phyloP scores from a whole-genome alignment of 1,140 invertebrate species.

The Drosophila pallidifrons region DNA sequence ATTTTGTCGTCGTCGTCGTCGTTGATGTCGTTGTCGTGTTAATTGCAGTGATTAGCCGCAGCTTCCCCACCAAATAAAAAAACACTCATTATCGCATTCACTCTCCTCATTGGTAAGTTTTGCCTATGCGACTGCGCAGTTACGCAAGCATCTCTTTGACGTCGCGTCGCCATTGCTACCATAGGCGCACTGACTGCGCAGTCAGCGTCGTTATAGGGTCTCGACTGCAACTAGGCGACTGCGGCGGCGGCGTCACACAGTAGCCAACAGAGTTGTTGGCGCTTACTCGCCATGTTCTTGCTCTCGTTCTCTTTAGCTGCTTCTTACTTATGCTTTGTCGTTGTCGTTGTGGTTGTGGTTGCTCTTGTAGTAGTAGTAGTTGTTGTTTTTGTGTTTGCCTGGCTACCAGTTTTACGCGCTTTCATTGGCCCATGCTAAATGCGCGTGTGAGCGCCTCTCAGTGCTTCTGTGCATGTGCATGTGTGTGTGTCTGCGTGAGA shows the following conservation, averaged over 20 bases:
- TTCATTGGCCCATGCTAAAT: conserved; percentile 69
- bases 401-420: conserved; percentile 84
- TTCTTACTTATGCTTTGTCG: not conserved
- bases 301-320: conserved; percentile 11
- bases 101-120: conserved; percentile 47
- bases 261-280: conserved; percentile 56
- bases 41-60: conserved; percentile 45
- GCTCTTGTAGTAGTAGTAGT: conserved; percentile 4
- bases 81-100: conserved; percentile 16
- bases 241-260: conserved; percentile 55
- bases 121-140: conserved; percentile 46
- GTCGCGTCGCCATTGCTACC: conserved; percentile 36
- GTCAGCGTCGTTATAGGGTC: conserved; percentile 15
- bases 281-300: conserved; percentile 39
- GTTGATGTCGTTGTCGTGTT: conserved; percentile 37
- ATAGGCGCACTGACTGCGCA: conserved; percentile 23
- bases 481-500: conserved; percentile 38
- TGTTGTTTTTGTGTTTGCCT: conserved; percentile 35
- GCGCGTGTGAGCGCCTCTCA: conserved; percentile 44
- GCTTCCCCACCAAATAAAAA: not conserved
- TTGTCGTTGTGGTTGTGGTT: not conserved
- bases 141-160: conserved; percentile 32
- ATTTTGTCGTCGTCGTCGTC: not conserved
- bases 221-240: conserved; percentile 40
- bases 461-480: not conserved